Evolutionary conservation across 2,888 invertebrate species (phyloP).

Genomic region (Melanostoma scalare): DNA sequence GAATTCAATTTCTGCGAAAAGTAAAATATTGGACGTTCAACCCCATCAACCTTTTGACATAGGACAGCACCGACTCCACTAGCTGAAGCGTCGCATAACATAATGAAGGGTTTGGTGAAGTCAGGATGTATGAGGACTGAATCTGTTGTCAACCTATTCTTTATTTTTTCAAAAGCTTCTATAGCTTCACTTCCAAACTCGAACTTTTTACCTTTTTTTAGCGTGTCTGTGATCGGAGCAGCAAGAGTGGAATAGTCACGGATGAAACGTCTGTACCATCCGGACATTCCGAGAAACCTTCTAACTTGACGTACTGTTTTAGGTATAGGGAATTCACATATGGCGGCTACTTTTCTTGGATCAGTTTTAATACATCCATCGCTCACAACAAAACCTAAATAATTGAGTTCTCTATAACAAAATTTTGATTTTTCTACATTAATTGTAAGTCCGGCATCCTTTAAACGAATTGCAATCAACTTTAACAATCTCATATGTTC

Average conservation of each 20-base stretch:
- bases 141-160: conserved; percentile 23
- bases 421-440: conserved; percentile 9
- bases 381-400: conserved; percentile 53
- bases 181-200: background rate
- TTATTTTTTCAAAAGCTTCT: conserved; percentile 10
- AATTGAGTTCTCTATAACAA: no score
- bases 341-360: conserved; percentile 52
- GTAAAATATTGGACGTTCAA: conserved; percentile 38
- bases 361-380: conserved; percentile 11
- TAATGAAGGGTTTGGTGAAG: conserved; percentile 52
- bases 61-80: conserved; percentile 53
- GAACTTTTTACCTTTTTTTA: no score
- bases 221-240: conserved; percentile 50
- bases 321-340: conserved; percentile 43
- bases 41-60: conserved; percentile 37
- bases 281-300: conserved; percentile 67
- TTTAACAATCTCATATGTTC: conserved; percentile 1
- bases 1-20: conserved; percentile 1
- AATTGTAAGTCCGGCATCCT: conserved; percentile 22
- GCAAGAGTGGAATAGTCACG: conserved; percentile 55
- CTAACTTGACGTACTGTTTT: conserved; percentile 47
- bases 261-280: conserved; percentile 65
- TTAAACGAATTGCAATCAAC: conserved; percentile 7
- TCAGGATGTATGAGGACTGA: conserved; percentile 55
- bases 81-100: conserved; percentile 61